Evolutionary conservation across 2,888 invertebrate species (phyloP).

Genomic region (Metopia argyrocephala): DNA sequence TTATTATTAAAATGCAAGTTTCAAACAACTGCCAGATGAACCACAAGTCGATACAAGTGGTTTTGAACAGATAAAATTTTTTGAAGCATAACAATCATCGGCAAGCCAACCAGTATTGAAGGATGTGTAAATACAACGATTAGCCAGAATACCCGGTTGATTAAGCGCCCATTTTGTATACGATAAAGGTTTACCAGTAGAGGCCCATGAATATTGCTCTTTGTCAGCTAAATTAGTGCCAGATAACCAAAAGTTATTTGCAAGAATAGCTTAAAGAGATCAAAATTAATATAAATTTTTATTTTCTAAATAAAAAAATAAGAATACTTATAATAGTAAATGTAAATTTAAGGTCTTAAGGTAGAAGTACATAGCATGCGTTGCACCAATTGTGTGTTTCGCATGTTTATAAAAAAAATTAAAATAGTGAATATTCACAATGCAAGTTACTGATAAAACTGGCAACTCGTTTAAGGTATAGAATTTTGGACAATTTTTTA

Average conservation of each 20-base stretch:
- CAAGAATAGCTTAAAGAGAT: neutral
- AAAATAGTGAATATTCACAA: too few species aligned
- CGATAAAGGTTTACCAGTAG: conserved; percentile 54
- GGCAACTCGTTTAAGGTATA: too few species aligned
- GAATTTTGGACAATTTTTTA: too few species aligned
- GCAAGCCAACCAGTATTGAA: conserved; percentile 59
- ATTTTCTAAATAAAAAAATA: too few species aligned
- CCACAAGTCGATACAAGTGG: neutral
- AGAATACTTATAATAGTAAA: too few species aligned
- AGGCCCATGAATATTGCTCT: conserved; percentile 62
- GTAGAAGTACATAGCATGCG: too few species aligned
- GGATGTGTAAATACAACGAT: conserved; percentile 53
- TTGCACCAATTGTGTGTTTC: too few species aligned
- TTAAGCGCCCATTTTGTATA: conserved; percentile 58
- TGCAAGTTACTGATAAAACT: too few species aligned
- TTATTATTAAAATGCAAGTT: conserved; percentile 4
- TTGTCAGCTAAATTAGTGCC: conserved; percentile 58
- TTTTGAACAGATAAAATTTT: conserved; percentile 66
- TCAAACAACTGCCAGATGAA: conserved; percentile 9
- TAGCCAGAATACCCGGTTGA: conserved; percentile 3
- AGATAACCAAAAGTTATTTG: conserved; percentile 60
- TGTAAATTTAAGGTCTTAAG: too few species aligned
- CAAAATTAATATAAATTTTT: neutral
- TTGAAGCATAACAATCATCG: conserved; percentile 45
- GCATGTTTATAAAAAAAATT: too few species aligned